Conservation (phyloP, 23 tunicate genomes). For the Pegea sp. region DNA sequence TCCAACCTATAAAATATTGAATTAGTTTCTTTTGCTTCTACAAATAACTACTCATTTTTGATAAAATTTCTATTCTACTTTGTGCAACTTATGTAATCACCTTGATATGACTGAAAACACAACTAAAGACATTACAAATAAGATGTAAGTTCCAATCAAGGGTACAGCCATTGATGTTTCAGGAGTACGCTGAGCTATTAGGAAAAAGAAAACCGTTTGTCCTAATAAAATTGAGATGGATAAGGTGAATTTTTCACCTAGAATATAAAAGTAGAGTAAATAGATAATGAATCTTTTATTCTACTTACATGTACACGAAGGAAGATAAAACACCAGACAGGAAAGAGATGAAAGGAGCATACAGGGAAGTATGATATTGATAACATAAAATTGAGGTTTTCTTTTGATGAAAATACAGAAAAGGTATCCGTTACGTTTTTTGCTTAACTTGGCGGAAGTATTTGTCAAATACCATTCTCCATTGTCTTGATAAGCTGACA, state of each 20-base stretch:
- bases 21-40: no score
- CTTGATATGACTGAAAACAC: slow-evolving; percentile 59
- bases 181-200: slow-evolving; percentile 89
- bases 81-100: no score
- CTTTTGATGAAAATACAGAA: slow-evolving; percentile 63
- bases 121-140: slow-evolving; percentile 80
- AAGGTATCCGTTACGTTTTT: slow-evolving; percentile 9
- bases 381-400: slow-evolving; percentile 78
- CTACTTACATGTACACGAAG: slow-evolving; percentile 71
- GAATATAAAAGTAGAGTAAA: neutral
- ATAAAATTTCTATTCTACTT: no score
- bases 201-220: slow-evolving; percentile 96
- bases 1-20: no score
- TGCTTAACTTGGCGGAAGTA: slow-evolving; percentile 23
- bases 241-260: slow-evolving; percentile 97
- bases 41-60: no score
- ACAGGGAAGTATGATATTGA: slow-evolving; percentile 77
- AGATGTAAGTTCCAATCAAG: slow-evolving; percentile 77
- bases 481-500: slow-evolving; percentile 74
- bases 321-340: slow-evolving; percentile 80
- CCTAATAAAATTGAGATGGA: slow-evolving; percentile 92
- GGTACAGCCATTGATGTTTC: slow-evolving; percentile 97
- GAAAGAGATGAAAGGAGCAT: slow-evolving; percentile 46
- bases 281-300: no score
- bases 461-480: slow-evolving; percentile 76